Conservation (phyloP, 2,888 invertebrate genomes). For the Lithophane socia region DNA sequence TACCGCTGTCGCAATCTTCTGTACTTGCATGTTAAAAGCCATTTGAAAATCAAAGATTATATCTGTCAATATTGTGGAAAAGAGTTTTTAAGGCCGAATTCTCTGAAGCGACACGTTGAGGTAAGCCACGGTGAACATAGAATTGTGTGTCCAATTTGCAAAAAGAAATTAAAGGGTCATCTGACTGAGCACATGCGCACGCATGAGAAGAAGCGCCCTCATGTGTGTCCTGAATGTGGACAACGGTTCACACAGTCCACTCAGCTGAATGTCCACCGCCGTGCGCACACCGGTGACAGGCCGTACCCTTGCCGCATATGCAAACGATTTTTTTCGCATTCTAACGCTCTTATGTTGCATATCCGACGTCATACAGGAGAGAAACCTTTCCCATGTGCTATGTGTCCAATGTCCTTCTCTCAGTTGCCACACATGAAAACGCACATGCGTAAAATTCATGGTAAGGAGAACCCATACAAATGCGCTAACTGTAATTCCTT, state of each 20-base stretch:
- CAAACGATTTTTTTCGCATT: constrained; percentile 95
- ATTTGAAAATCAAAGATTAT: constrained; percentile 94
- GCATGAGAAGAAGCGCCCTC: constrained; percentile 94
- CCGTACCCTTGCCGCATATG: constrained; percentile 96
- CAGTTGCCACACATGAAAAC: constrained; percentile 97
- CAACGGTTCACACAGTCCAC: constrained; percentile 95
- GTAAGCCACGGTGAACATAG: constrained; percentile 94
- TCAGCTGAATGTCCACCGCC: constrained; percentile 95
- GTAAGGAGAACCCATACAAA: constrained; percentile 94
- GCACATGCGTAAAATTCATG: constrained; percentile 96
- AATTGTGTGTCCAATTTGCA: constrained; percentile 95
- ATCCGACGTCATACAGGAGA: constrained; percentile 96
- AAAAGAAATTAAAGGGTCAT: constrained; percentile 95
- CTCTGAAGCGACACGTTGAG: constrained; percentile 94
- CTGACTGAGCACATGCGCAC: constrained; percentile 95
- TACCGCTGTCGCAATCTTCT: constrained; percentile 93
- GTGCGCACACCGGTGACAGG: constrained; percentile 95
- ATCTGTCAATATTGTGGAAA: constrained; percentile 95
- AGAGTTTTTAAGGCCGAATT: constrained; percentile 93
- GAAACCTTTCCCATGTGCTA: constrained; percentile 94
- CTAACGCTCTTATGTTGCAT: constrained; percentile 95
- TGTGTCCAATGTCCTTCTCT: constrained; percentile 94
- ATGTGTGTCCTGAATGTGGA: constrained; percentile 94
- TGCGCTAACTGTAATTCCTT: constrained; percentile 93
- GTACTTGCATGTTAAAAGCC: constrained; percentile 92